Percentiles rank a stretch among this genome's conserved stretches.
phyloP scores from a whole-genome alignment of 2,113 vertebrate genomes.

The Cariama cristata region DNA sequence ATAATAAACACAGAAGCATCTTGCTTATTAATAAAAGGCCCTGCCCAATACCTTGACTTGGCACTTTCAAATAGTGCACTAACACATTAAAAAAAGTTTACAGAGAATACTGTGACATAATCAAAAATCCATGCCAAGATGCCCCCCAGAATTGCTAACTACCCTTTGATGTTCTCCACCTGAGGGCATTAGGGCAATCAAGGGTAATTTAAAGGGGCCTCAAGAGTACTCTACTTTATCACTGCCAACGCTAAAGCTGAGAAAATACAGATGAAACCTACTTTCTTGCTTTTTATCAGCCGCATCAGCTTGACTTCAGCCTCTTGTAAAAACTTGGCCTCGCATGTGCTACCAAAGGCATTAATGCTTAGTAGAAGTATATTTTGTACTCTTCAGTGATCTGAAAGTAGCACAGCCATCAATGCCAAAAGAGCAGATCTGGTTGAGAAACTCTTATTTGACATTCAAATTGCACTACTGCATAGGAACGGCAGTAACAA shows the following conservation, averaged over 20 bases:
- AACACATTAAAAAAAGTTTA: neutral
- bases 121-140: neutral
- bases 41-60: neutral
- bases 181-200: neutral
- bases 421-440: neutral
- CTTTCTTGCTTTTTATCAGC: neutral
- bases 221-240: neutral
- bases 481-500: neutral
- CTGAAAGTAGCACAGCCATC: neutral
- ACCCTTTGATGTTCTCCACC: neutral
- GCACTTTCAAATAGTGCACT: neutral
- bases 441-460: neutral
- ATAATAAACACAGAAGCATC: neutral
- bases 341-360: neutral
- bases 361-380: neutral
- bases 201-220: neutral
- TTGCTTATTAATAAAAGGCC: neutral
- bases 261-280: neutral
- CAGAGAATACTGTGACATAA: neutral
- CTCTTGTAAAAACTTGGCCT: neutral
- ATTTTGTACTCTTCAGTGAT: neutral
- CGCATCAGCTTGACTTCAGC: neutral
- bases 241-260: neutral
- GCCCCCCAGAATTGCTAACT: neutral
- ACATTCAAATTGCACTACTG: neutral